A percentile compares a stretch with the other conserved stretches of the same genome.
phyloP scores from a whole-genome alignment of 2,797 vertebrate species.

The Dallia pectoralis region DNA sequence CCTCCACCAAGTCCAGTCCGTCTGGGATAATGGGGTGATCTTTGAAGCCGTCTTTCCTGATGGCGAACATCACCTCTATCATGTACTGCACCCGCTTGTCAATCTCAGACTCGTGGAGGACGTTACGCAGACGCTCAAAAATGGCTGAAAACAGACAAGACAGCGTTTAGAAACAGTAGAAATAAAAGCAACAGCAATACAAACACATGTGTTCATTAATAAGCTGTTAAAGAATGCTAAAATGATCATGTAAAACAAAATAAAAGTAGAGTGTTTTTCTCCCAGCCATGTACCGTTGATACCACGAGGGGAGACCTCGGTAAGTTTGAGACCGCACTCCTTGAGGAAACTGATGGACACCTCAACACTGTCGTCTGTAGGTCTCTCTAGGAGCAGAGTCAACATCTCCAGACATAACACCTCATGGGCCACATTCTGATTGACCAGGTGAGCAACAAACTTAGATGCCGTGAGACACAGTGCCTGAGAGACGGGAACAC shows the following conservation, averaged over 20 bases:
- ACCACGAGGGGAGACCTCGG: conserved; percentile 92
- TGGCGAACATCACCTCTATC: conserved; percentile 99
- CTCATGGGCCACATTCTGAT: conserved; percentile 98
- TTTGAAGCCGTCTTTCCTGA: conserved; percentile 96
- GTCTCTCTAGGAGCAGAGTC: conserved; percentile 92
- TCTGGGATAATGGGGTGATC: conserved; percentile 91
- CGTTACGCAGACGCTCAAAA: conserved; percentile 94
- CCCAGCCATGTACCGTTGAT: conserved; percentile 85
- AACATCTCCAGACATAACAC: conserved; percentile 97
- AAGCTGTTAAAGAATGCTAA: not conserved
- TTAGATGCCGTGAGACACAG: conserved; percentile 95
- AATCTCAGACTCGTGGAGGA: conserved; percentile 94
- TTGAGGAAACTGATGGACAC: conserved; percentile 95
- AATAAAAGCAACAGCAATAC: not conserved
- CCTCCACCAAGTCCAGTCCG: conserved; percentile 93
- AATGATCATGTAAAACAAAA: not conserved
- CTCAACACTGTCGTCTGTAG: conserved; percentile 96
- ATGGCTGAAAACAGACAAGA: conserved; percentile 77
- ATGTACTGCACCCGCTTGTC: conserved; percentile 99
- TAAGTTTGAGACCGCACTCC: conserved; percentile 95
- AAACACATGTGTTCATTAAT: not conserved
- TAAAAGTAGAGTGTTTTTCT: too few species aligned
- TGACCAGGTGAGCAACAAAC: conserved; percentile 98
- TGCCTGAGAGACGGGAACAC: conserved; percentile 77
- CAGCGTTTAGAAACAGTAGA: conserved; percentile 1